Percentiles rank a stretch among this genome's conserved stretches.
phyloP scores from a whole-genome alignment of 2,797 vertebrate genomes.

The Phyllotis vaccarum region DNA sequence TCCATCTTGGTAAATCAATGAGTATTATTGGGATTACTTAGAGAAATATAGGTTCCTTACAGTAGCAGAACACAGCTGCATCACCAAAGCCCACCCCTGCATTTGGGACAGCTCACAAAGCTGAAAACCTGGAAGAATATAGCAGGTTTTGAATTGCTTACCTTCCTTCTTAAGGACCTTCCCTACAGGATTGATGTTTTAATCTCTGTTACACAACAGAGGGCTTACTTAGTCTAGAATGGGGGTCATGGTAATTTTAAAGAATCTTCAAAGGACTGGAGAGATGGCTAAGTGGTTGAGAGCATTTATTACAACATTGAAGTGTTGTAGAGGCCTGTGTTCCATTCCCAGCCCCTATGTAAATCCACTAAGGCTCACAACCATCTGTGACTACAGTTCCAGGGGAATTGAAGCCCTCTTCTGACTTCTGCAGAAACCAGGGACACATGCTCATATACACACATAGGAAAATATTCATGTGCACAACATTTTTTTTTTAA shows the following conservation, averaged over 20 bases:
- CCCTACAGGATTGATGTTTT: not conserved
- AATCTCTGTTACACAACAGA: not conserved
- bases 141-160: not conserved
- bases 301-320: too few relatives aligned
- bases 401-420: not conserved
- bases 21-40: not conserved
- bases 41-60: not conserved
- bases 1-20: not conserved
- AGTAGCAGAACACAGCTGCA: not conserved
- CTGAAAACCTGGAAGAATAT: not conserved
- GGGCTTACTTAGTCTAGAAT: not conserved
- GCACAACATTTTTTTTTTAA: not conserved
- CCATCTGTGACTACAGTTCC: not conserved
- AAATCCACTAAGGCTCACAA: not conserved
- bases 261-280: not conserved
- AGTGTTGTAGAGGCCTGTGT: not conserved
- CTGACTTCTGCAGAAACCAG: not conserved
- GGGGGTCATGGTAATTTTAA: not conserved
- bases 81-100: not conserved
- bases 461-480: not conserved
- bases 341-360: not conserved
- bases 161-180: not conserved
- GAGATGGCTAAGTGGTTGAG: not conserved
- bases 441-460: not conserved
- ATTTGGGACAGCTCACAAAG: not conserved